Evolutionary conservation across 2,888 invertebrate species (phyloP).

Genomic region (Heliconius ismenius): DNA sequence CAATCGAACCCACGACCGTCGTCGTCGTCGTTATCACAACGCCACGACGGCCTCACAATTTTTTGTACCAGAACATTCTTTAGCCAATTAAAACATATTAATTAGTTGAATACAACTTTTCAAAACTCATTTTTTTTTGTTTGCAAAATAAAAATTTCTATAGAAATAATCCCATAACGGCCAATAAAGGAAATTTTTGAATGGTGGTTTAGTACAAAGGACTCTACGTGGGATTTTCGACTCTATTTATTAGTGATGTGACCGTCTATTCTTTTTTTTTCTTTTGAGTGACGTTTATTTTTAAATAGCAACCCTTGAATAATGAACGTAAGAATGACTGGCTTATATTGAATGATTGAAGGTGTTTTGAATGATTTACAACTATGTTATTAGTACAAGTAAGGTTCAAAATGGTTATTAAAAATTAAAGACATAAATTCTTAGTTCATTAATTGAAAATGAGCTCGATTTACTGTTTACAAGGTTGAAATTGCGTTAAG

Average conservation of each 20-base stretch:
- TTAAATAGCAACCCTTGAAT: constrained; percentile 45
- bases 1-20: background rate
- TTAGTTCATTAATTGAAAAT: constrained; percentile 14
- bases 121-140: constrained; percentile 33
- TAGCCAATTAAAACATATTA: constrained; percentile 36
- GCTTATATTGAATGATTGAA: constrained; percentile 44
- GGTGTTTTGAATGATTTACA: background rate
- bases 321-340: constrained; percentile 44
- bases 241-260: constrained; percentile 5
- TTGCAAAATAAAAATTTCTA: constrained; percentile 39
- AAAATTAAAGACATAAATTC: background rate
- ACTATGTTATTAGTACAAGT: background rate
- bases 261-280: constrained; percentile 13
- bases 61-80: constrained; percentile 23
- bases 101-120: constrained; percentile 40
- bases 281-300: constrained; percentile 32
- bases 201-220: constrained; percentile 24
- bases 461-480: background rate
- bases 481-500: constrained; percentile 20
- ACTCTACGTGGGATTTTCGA: constrained; percentile 2
- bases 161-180: constrained; percentile 41
- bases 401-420: background rate
- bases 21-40: background rate
- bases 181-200: constrained; percentile 39
- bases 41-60: background rate